These are phyloP conservation scores for Melanostigma gelatinosum DNA, from an alignment of 2,113 vertebrate species.

Conservation along the genomic window DNA sequence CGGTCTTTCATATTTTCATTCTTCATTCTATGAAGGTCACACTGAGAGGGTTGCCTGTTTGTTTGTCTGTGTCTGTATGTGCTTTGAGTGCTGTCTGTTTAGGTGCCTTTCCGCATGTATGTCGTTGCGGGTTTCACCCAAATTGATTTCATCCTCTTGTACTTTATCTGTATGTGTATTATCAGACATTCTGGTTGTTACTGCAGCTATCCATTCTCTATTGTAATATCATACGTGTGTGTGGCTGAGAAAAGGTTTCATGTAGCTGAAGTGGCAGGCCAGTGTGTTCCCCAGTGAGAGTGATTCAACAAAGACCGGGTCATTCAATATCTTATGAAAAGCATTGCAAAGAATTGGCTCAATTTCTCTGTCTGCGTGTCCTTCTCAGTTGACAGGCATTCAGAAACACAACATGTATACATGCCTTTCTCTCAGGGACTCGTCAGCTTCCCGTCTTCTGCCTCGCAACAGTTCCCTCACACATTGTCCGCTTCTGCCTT, in stretches of 20 bases:
- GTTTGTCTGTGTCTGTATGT: not conserved
- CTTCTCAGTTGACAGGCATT: slow-evolving; percentile 42
- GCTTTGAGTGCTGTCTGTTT: not conserved
- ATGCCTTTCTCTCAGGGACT: slow-evolving; percentile 24
- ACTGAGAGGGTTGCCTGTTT: not conserved
- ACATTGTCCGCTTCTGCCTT: not conserved
- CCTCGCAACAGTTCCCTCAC: not conserved
- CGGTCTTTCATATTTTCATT: slow-evolving; percentile 37
- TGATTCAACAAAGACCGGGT: slow-evolving; percentile 54
- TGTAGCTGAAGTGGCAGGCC: slow-evolving; percentile 36
- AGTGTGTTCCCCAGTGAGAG: slow-evolving; percentile 44
- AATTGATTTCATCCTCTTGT: slow-evolving; percentile 12
- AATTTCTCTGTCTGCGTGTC: slow-evolving; percentile 9
- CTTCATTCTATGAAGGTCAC: slow-evolving; percentile 21
- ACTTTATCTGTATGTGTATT: not conserved
- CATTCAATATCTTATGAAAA: slow-evolving; percentile 59
- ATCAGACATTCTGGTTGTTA: slow-evolving; percentile 36
- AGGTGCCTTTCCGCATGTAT: not conserved
- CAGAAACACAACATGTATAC: slow-evolving; percentile 14
- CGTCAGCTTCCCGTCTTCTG: not conserved
- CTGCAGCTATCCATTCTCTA: slow-evolving; percentile 42
- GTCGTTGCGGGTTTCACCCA: slow-evolving; percentile 3
- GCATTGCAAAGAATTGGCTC: slow-evolving; percentile 44
- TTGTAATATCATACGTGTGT: slow-evolving; percentile 31
- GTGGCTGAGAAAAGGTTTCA: slow-evolving; percentile 39